Base-by-base conservation (phyloP, 64 coral and sea anemone genomes). In the Porites australiensis region DNA sequence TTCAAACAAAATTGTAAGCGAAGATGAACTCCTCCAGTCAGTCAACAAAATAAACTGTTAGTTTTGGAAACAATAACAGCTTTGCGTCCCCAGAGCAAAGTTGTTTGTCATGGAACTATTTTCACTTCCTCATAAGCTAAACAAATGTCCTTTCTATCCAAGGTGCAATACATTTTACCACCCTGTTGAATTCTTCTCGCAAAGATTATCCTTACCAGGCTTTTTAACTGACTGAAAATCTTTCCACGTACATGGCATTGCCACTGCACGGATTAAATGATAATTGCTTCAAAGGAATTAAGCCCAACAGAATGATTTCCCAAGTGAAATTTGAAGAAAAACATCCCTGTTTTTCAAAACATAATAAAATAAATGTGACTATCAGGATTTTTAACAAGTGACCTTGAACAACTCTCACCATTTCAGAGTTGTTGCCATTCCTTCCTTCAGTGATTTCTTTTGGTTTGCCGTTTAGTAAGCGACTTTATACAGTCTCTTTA, bases 21-120 rank as follows among this genome's bases (percentile, higher is more conserved):
- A 43, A 74, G 71, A 74, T 46, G 37, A 13, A 44, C 9, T 73
- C 23, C 67, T 43, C 9, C 3, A 74, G 37, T 14, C 9, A 37
- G 47, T 15, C 48, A 44, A 74, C 37, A 15, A 74, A 74, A 77
- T 77, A 52, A 77, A 77, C 8, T 77, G 47, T 77, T 77, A 77
- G 20, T 47, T 16, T 77, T 51, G 74, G 74, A 51, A 77, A 77
- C 49, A 77, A 16, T 19, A 77, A 52, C 74, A n/a, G 13, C 20
- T 77, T 77, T 51, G 15, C 8, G 18, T n/a, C 52, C 52, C 46
- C 16, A 27, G 6, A 23, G 21, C 27, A 0, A 7, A 4, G 4
- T 4, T 18, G 21, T 69, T 27, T 23, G 74, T 77, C 74, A 77
- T 47, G 74, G 18, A 51, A 77, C 74, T 2, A n/a, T 15, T n/a